Evolutionary conservation across 2,113 vertebrate species (phyloP), one percentile per base, ranked within the genome.

Genomic region (Otolemur garnettii): DNA sequence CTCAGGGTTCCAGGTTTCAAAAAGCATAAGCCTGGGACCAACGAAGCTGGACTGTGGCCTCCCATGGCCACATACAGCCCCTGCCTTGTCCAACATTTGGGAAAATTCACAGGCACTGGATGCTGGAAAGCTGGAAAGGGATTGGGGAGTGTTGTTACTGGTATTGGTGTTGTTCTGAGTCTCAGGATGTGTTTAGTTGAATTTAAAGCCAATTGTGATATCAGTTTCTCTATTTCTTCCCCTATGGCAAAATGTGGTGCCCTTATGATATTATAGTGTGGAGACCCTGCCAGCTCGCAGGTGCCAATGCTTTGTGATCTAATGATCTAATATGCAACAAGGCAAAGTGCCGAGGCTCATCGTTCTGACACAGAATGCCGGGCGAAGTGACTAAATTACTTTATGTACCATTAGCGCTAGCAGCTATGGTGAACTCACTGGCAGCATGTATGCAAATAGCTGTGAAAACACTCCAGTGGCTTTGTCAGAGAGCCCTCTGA

Each of bases 251-350:
- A 97, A 98, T 96, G 88, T 69, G 80, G 94, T 98, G 98, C 97
- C 98, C 98, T 98, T 97, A 57, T 95, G 96, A 97, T 97, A 97
- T 96, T 96, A 97, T 98, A 98, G 98, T 97, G 97, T 97, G 9
- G 96, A 97, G 98, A 97, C 98, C 98, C 98, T 98, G 98, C 98
- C 98, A 98, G 98, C 98, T 98, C 97, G 97, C 98, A 97, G 97
- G 98, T 77, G 96, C 98, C 98, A 98, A 98, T 98, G 98, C 98
- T 99, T 99, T 99, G 99, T 99, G 99, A 99, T 99, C 98, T 98
- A 98, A 99, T 98, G 98, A 99, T 99, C 98, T 99, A 99, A 99
- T 98, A 98, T 98, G 98, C 98, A 99, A 98, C 98, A 98, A 99
- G 98, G 98, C 98, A 98, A 98, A 98, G 98, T 98, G 98, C 98